Percentiles rank a stretch among this genome's conserved stretches.
Evolutionary conservation across 2,113 vertebrate genomes (phyloP).

Genomic region (Otus sunia): DNA sequence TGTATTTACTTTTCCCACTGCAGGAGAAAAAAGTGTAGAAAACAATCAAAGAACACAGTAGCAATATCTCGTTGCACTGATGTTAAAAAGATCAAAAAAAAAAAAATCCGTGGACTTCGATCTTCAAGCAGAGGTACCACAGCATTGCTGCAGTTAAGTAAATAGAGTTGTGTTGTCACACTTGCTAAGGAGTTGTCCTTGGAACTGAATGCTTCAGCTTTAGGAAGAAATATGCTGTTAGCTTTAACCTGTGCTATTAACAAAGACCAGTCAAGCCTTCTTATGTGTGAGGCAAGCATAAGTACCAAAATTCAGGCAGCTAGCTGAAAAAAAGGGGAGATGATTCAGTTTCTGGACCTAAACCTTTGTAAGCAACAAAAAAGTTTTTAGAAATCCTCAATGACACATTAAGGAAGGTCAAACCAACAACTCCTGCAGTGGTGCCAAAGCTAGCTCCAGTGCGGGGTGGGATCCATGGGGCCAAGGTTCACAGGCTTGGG

Average conservation of each 20-base stretch:
- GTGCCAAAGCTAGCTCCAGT: neutral
- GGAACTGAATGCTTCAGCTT: neutral
- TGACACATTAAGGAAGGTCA: neutral
- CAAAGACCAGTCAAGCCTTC: neutral
- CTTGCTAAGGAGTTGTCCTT: neutral
- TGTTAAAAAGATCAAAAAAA: neutral
- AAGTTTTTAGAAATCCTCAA: neutral
- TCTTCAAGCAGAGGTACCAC: neutral
- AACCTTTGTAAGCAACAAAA: neutral
- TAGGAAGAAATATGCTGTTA: neutral
- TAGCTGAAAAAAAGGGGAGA: neutral
- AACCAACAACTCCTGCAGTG: neutral
- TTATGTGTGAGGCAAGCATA: neutral
- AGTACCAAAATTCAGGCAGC: neutral
- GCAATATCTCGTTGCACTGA: neutral
- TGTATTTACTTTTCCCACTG: neutral
- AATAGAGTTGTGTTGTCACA: neutral
- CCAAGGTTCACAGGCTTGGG: neutral
- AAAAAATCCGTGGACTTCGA: neutral
- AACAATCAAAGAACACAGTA: neutral
- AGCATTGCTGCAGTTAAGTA: neutral
- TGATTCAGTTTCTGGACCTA: neutral
- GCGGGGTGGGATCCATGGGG: rapidly evolving
- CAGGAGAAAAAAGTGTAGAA: neutral
- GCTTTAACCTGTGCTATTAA: neutral